phyloP scores from a whole-genome alignment of 2,113 vertebrate genomes.

The Cyanistes caeruleus region DNA sequence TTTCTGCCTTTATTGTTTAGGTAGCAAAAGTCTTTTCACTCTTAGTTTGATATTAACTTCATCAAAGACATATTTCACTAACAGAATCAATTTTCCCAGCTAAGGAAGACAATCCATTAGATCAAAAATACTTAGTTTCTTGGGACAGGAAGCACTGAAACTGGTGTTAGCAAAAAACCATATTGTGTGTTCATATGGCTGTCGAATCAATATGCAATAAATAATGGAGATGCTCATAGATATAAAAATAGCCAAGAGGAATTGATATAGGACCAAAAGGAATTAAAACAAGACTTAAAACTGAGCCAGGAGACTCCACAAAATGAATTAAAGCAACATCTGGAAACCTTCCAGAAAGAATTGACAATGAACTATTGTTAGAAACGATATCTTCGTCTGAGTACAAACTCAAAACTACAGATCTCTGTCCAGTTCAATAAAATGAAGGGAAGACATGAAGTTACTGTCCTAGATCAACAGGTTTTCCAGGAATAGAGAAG shows the following conservation, averaged over 20 bases:
- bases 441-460: neutral
- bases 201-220: conserved; percentile 47
- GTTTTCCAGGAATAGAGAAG: neutral
- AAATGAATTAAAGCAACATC: conserved; percentile 38
- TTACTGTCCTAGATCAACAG: neutral
- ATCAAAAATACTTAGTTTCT: conserved; percentile 21
- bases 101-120: neutral
- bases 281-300: conserved; percentile 45
- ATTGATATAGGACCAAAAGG: conserved; percentile 25
- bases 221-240: conserved; percentile 43
- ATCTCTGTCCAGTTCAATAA: neutral
- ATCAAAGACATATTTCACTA: neutral
- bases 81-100: conserved; percentile 14
- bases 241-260: conserved; percentile 39
- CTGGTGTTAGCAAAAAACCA: neutral
- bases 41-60: neutral
- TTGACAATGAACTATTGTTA: neutral
- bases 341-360: conserved; percentile 28
- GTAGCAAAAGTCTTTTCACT: neutral
- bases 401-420: neutral
- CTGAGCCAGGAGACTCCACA: conserved; percentile 20
- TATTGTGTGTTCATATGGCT: neutral
- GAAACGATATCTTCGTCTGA: neutral
- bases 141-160: neutral
- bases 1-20: neutral